These are phyloP conservation scores for Sussaba pulchella DNA, from an alignment of 2,888 invertebrate species.

Conservation along the genomic window DNA sequence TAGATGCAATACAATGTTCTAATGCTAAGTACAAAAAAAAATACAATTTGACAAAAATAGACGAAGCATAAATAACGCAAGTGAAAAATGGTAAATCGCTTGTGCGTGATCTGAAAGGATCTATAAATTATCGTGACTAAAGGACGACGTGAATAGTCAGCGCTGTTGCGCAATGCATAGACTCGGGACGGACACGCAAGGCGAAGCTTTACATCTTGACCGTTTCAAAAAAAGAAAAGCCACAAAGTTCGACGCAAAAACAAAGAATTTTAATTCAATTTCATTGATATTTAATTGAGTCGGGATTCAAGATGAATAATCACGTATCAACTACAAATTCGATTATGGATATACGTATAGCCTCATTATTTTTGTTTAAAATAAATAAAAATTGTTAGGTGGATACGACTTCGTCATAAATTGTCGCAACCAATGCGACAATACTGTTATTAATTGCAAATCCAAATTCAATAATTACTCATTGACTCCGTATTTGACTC, in stretches of 20 bases:
- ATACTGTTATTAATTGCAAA: neutral
- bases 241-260: no score
- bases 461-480: neutral
- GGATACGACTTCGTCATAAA: neutral
- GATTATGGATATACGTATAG: neutral
- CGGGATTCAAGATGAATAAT: neutral
- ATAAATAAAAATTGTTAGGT: neutral
- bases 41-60: neutral
- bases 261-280: no score
- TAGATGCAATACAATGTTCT: neutral
- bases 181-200: neutral
- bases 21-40: neutral
- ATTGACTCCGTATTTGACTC: neutral
- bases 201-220: no score
- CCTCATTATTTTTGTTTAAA: neutral
- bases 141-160: neutral
- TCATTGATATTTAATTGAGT: neutral
- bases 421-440: neutral
- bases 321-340: neutral
- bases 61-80: neutral
- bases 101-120: neutral
- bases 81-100: conserved; percentile 12
- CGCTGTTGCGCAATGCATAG: neutral
- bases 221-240: no score
- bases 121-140: conserved; percentile 4